Evolutionary conservation across 2,888 invertebrate species (phyloP), one percentile per base, ranked within the genome.

Genomic region (Orgyia antiqua): DNA sequence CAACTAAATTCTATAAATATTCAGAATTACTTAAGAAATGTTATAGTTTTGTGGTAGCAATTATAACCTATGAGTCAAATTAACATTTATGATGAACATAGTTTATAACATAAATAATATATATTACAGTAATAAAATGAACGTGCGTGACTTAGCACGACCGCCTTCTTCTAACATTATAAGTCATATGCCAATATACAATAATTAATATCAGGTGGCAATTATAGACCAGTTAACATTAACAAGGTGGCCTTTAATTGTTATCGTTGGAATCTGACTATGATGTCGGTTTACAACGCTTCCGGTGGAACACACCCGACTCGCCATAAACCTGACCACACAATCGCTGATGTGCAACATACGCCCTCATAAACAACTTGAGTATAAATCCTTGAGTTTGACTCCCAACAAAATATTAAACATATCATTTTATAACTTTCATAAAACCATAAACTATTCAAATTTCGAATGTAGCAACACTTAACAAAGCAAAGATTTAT

Each of bases 181-280:
- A 10, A 39, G 34, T 34, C 30, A 29, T 36, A 35, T 55, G 58
- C 57, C 58, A 54, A 58, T 61, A 66, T 58, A 60, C 61, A 51
- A 58, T 64, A 72, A 72, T 71, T 71, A 77, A 64, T 68, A 69
- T 68, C 63, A 63, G 61, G 54, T 52, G 56, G 67, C 70, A 72
- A 75, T 79, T 74, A 80, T 71, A 68, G 68, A 74, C 66, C 73
- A 67, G 72, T 83, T 80, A 74, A 77, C 60, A 74, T 74, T 80
- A 84, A 86, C 80, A 74, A 82, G 83, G 72, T 74, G 73, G 69
- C 63, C 75, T 69, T 76, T 79, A 73, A 74, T 69, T 65, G 72
- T 74, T 82, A 84, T 82, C 80, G 65, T 61, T 51, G 58, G 63
- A 76, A 80, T 80, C 83, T 70, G 68, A 61, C 60, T 67, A 65